Base-by-base conservation (phyloP, 2,797 vertebrate genomes). In the Takifugu ocellatus region DNA sequence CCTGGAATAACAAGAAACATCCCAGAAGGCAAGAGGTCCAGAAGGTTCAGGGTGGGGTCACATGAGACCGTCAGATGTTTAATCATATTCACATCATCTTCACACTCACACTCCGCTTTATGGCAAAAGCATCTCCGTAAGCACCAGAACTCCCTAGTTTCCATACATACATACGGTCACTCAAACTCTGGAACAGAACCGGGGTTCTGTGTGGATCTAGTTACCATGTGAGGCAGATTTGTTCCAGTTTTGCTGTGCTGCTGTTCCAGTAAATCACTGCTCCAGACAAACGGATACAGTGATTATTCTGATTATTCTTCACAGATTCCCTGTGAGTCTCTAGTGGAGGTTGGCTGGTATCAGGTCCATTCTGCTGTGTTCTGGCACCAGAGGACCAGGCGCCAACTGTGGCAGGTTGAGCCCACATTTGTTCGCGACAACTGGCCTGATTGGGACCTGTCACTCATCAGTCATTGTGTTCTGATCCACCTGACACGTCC, bases 1-100 rank as follows among this genome's bases (percentile, higher is more conserved):
- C 71, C 69, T 52, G 72, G 55, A 66, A 70, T 56, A 61, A 78
- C 69, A 51, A 46, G 25, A 55, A 44, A 39, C 2, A 49, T 15
- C 47, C 25, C 42, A 25, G 11, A 36, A 39, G 14, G 12, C 8
- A 24, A 17, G 9, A 49, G 36, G 36, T 36, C n/a, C 12, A 42
- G 31, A 21, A 44, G 2, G 51, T 12, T 44, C 36, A 43, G 49
- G 36, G 24, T 45, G 24, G 21, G 11, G 25, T 25, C 14, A 25
- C 49, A 7, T 17, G 17, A 21, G 31, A 7, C 26, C 48, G 17
- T 45, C 1, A 48, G 8, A 33, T 12, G 33, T 11, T 33, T 33
- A 14, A 39, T 39, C 14, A 12, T 39, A 10, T 39, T 39, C 12
- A 12, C 36, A 39, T 39, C 36, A 39, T 39, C 1, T 39, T 14